A percentile compares a stretch with the other conserved stretches of the same genome.
phyloP scores from a whole-genome alignment of 1,140 invertebrate genomes.

The Solenopsis fugax region DNA sequence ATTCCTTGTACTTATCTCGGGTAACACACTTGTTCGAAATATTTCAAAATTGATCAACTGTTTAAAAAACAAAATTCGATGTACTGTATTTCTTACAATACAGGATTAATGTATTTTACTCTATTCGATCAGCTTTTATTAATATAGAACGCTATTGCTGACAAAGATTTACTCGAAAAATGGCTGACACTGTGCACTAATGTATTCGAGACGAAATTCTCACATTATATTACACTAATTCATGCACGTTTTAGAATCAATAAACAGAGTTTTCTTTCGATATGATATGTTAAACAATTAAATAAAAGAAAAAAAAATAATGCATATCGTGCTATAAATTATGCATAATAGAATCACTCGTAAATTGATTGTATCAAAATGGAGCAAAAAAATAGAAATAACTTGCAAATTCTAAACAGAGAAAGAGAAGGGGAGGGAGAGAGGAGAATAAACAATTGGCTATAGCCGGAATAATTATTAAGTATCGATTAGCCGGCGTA shows the following conservation, averaged over 20 bases:
- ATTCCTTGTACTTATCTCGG: not conserved
- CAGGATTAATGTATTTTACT: not conserved
- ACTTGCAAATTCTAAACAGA: not conserved
- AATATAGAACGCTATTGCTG: not conserved
- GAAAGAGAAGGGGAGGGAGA: not conserved
- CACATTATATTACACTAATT: not conserved
- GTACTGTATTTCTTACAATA: not conserved
- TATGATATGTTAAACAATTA: constrained; percentile 9
- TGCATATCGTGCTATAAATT: not conserved
- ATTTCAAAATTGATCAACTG: not conserved
- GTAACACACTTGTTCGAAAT: not conserved
- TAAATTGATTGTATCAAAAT: not conserved
- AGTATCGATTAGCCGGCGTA: constrained; percentile 30
- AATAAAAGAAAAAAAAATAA: constrained; percentile 3
- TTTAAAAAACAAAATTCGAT: not conserved
- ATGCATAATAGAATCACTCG: not conserved
- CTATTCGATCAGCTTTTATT: not conserved
- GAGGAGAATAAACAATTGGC: constrained; percentile 11
- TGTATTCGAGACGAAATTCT: not conserved
- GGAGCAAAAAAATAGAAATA: not conserved
- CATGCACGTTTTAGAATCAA: not conserved
- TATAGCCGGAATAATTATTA: constrained; percentile 14
- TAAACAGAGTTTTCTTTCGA: not conserved
- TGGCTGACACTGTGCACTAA: not conserved
- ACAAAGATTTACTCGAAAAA: not conserved